These are phyloP conservation scores for Eupithecia centaureata DNA, from an alignment of 2,888 invertebrate genomes.

Conservation along the genomic window DNA sequence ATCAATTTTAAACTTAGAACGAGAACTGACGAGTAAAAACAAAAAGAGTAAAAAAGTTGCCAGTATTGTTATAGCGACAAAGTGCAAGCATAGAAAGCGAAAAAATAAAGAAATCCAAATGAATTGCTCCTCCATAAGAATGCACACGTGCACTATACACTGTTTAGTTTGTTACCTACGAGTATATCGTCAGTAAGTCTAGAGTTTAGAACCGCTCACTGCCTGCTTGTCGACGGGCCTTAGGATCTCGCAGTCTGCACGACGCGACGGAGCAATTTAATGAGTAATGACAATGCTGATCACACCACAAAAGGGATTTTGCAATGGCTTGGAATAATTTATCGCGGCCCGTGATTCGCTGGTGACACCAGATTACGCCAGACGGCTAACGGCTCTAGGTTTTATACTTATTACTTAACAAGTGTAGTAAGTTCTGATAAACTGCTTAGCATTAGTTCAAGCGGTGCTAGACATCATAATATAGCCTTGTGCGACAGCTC, in stretches of 20 bases:
- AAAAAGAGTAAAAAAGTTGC: background rate
- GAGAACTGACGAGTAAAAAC: background rate
- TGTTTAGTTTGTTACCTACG: background rate
- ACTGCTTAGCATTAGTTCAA: background rate
- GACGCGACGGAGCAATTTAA: conserved; percentile 23
- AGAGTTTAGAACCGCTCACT: background rate
- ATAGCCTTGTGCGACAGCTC: background rate
- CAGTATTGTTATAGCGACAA: background rate
- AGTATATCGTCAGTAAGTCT: background rate
- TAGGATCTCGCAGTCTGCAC: conserved; percentile 7
- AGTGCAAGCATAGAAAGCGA: background rate
- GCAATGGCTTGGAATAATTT: conserved; percentile 28
- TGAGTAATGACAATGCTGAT: conserved; percentile 34
- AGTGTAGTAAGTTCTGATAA: background rate
- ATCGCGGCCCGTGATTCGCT: conserved; percentile 5
- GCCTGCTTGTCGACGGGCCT: background rate
- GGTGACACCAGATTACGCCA: conserved; percentile 7
- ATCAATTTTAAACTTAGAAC: background rate
- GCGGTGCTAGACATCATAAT: background rate
- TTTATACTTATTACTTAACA: background rate
- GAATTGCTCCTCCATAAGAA: background rate
- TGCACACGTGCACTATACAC: background rate
- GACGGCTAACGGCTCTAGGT: too few relatives aligned
- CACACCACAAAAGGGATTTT: conserved; percentile 31
- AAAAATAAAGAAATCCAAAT: background rate